These are phyloP conservation scores for Takifugu ocellatus DNA, from an alignment of 2,797 vertebrate species.

Conservation along the genomic window DNA sequence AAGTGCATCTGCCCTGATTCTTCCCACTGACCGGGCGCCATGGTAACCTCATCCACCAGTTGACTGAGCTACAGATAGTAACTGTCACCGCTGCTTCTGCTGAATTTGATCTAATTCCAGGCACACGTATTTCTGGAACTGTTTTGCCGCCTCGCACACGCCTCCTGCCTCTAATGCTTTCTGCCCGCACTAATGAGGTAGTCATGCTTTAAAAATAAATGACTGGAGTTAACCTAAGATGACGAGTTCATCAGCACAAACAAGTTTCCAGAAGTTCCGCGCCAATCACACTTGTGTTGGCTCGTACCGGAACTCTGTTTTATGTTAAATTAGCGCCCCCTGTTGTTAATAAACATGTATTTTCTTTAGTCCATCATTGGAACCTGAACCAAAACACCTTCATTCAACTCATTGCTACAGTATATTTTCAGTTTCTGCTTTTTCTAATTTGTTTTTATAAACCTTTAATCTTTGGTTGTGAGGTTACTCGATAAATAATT, in stretches of 20 bases:
- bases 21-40: constrained; percentile 64
- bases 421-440: no score
- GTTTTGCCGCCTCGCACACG: constrained; percentile 4
- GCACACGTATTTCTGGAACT: constrained; percentile 6
- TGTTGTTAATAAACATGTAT: constrained; percentile 39
- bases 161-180: background rate
- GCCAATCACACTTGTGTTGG: background rate
- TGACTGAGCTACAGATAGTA: constrained; percentile 65
- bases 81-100: constrained; percentile 57
- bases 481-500: no score
- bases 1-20: constrained; percentile 57
- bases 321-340: constrained; percentile 46
- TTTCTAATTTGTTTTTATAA: no score
- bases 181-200: constrained; percentile 22
- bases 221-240: background rate
- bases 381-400: no score
- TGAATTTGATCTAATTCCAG: constrained; percentile 44
- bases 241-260: constrained; percentile 2
- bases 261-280: background rate
- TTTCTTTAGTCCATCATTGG: no score
- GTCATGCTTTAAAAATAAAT: background rate
- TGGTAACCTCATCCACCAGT: constrained; percentile 71
- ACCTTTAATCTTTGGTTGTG: no score
- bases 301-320: constrained; percentile 1
- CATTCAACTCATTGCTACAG: no score